A percentile compares a stretch with the other conserved stretches of the same genome.
These are phyloP conservation scores for Holocentrus rufus DNA, from an alignment of 2,797 vertebrate species.

Conservation along the genomic window DNA sequence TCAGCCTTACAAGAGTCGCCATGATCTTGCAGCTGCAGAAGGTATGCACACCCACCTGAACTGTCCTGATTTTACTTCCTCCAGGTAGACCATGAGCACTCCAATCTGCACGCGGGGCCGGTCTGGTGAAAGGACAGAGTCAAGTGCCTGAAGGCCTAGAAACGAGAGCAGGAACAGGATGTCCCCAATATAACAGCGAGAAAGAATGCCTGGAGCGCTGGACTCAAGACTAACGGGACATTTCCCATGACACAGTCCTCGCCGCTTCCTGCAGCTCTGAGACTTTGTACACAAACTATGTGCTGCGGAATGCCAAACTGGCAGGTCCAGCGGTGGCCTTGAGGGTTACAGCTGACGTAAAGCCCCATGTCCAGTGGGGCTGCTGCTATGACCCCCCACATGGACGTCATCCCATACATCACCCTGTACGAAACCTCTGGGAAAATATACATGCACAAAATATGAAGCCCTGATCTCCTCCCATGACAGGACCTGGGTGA, in stretches of 20 bases:
- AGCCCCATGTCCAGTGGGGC: slow-evolving; percentile 27
- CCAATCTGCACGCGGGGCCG: slow-evolving; percentile 34
- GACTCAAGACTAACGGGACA: slow-evolving; percentile 44
- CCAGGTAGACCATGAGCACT: neutral
- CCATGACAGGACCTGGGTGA: slow-evolving; percentile 5
- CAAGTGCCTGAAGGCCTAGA: slow-evolving; percentile 17
- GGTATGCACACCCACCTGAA: slow-evolving; percentile 8
- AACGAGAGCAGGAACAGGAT: slow-evolving; percentile 61
- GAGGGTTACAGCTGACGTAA: slow-evolving; percentile 60
- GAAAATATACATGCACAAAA: slow-evolving; percentile 42
- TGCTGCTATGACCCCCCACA: neutral
- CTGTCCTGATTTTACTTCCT: slow-evolving; percentile 40
- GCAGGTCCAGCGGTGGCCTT: slow-evolving; percentile 40
- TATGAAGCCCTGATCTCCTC: neutral
- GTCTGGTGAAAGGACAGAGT: slow-evolving; percentile 36
- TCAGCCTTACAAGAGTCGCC: slow-evolving; percentile 13
- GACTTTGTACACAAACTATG: slow-evolving; percentile 63
- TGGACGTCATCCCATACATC: slow-evolving; percentile 12
- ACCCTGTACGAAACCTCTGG: slow-evolving; percentile 25
- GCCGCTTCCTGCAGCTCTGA: slow-evolving; percentile 61
- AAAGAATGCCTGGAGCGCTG: slow-evolving; percentile 54
- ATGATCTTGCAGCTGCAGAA: slow-evolving; percentile 49
- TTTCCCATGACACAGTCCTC: slow-evolving; percentile 75
- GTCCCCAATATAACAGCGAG: slow-evolving; percentile 43
- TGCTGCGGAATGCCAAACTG: slow-evolving; percentile 37